Conservation (phyloP, 2,888 invertebrate species). For the Drosophila borealis region DNA sequence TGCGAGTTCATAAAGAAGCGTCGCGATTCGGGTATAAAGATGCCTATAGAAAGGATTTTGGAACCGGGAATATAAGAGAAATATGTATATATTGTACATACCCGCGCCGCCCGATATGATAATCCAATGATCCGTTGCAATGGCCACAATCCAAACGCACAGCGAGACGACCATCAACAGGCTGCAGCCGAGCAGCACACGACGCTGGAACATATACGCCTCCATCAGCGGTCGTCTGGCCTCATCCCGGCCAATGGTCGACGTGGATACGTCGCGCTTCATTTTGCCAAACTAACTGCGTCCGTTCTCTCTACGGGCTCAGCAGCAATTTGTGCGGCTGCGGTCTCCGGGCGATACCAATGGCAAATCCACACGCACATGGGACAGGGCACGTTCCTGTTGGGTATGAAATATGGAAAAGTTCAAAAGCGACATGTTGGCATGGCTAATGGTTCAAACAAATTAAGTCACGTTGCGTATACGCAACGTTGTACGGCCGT, state of each 20-base stretch:
- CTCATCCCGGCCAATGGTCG: slow-evolving; percentile 87
- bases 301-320: slow-evolving; percentile 36
- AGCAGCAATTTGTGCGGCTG: slow-evolving; percentile 22
- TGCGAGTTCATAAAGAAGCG: slow-evolving; percentile 89
- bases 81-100: slow-evolving; percentile 36
- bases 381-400: slow-evolving; percentile 69
- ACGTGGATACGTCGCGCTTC: slow-evolving; percentile 86
- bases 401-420: slow-evolving; percentile 5
- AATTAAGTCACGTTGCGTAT: slow-evolving; percentile 52
- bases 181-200: slow-evolving; percentile 90
- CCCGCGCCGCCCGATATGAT: slow-evolving; percentile 85
- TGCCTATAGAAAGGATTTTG: slow-evolving; percentile 84
- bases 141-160: slow-evolving; percentile 90
- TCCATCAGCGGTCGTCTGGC: slow-evolving; percentile 87
- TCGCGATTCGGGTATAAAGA: slow-evolving; percentile 86
- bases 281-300: slow-evolving; percentile 74
- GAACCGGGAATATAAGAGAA: background rate
- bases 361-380: slow-evolving; percentile 76
- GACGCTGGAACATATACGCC: slow-evolving; percentile 89
- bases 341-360: slow-evolving; percentile 64
- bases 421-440: slow-evolving; percentile 6
- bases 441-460: slow-evolving; percentile 16
- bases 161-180: slow-evolving; percentile 88
- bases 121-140: slow-evolving; percentile 91
- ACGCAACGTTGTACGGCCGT: slow-evolving; percentile 24